Base-by-base conservation (phyloP, 2,888 invertebrate species). In the Trissolcus brochymenae region DNA sequence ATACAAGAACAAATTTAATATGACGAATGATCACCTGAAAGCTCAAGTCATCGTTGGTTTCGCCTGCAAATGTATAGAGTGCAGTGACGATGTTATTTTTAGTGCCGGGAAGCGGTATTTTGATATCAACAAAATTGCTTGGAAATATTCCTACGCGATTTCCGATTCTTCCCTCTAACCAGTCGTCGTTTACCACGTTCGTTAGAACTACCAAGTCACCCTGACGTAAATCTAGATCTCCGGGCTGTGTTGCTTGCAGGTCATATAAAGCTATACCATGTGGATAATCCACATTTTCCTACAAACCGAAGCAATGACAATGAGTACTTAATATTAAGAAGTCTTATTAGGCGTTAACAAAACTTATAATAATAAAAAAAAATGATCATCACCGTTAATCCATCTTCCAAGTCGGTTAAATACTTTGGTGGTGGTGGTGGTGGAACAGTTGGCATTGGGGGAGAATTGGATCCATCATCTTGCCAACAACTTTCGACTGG, bases 131-230 rank as follows among this genome's bases (percentile, higher is more conserved):
- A 89, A 95, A 96, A 89, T 93, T 95, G 19, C 91, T 90, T 1
- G 97, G 97, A 90, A 97, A 96, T 81, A 96, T 93, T 46, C 97
- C 97, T 86, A 94, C 93, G 72, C 91, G 91, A 75, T 92, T 93
- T 65, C 92, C 92, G 64, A 94, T 89, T 81, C 92, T 92, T 6
- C 97, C 97, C 85, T 92, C 93, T 79, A 94, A 90, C 97, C 97
- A 97, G 81, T 95, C 95, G 40, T 92, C 91, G 85, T 95, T 95
- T 25, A 96, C 91, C 83, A 92, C 91, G 83, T 92, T 91, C 81
- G 94, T 87, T 82, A 97, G 89, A 80, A 93, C 91, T 73, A 97
- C 93, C 79, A 92, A 91, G 81, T 96, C 94, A 81, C 92, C 92
- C 87, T 95, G 95, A 90, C 93, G 93, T 87, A 97, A 94, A 80